Evolutionary conservation across 2,797 vertebrate species (phyloP).

Genomic region (Melanotaenia maccullochi): DNA sequence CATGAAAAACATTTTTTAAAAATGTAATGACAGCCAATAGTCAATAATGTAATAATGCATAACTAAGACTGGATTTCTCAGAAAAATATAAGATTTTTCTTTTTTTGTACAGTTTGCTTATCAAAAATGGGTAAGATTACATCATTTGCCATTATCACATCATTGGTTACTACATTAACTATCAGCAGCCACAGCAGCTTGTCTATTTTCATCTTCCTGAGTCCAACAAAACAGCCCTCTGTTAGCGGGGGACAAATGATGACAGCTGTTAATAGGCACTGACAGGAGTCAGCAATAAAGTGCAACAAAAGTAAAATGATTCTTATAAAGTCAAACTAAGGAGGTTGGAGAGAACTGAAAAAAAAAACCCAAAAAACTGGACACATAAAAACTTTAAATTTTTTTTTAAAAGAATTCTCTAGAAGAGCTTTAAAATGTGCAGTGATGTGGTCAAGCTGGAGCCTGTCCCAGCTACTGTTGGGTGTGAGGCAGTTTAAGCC

Average conservation of each 20-base stretch:
- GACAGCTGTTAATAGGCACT: neutral
- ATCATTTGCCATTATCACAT: too few relatives aligned
- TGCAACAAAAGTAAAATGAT: conserved; percentile 3
- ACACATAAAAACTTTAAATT: neutral
- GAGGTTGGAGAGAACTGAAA: neutral
- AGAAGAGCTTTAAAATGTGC: neutral
- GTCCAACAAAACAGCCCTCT: conserved; percentile 15
- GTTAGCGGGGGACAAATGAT: conserved; percentile 5
- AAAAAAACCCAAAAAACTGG: neutral
- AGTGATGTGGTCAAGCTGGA: neutral
- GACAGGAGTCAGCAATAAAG: conserved; percentile 1
- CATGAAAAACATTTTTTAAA: neutral
- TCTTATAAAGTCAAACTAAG: neutral
- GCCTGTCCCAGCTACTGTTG: neutral
- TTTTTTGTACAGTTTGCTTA: too few relatives aligned
- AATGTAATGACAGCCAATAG: neutral
- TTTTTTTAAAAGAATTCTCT: neutral
- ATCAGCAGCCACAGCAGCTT: conserved; percentile 16
- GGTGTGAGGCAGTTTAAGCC: neutral
- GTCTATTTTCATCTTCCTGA: conserved; percentile 25
- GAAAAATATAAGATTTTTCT: too few relatives aligned
- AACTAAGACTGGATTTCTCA: too few relatives aligned
- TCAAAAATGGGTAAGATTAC: neutral
- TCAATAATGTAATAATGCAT: neutral
- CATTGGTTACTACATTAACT: neutral